Conservation (phyloP, 2,113 vertebrate species). For the Rhombomys opimus region DNA sequence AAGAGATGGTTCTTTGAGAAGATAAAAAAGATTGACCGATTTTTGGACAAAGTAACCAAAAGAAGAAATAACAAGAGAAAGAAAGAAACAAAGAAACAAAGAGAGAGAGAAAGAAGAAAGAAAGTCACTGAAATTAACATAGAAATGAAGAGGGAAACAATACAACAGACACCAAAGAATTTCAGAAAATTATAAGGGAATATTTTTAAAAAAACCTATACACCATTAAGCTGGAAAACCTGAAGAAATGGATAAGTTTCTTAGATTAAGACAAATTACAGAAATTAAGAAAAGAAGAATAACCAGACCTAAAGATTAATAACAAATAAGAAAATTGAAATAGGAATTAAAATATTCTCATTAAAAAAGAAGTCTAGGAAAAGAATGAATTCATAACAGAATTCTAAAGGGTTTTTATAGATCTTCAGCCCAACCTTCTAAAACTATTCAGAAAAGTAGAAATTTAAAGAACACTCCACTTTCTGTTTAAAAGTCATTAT, state of each 20-base stretch:
- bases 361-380: not conserved
- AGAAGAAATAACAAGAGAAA: too few relatives aligned
- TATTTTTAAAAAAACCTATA: not conserved
- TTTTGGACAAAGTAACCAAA: not conserved
- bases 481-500: too few relatives aligned
- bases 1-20: not conserved
- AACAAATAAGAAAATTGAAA: not conserved
- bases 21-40: not conserved
- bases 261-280: not conserved
- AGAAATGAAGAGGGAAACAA: not conserved
- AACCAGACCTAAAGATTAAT: not conserved
- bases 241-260: not conserved
- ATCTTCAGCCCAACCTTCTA: not conserved
- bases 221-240: not conserved
- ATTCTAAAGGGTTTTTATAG: not conserved
- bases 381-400: not conserved
- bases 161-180: not conserved
- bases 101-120: not conserved
- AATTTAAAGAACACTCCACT: not conserved
- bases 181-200: not conserved
- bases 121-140: not conserved
- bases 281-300: not conserved
- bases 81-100: not conserved
- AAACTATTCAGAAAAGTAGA: not conserved
- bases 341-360: not conserved